Conservation (phyloP, 2,113 vertebrate genomes). For the Sylvietta virens region DNA sequence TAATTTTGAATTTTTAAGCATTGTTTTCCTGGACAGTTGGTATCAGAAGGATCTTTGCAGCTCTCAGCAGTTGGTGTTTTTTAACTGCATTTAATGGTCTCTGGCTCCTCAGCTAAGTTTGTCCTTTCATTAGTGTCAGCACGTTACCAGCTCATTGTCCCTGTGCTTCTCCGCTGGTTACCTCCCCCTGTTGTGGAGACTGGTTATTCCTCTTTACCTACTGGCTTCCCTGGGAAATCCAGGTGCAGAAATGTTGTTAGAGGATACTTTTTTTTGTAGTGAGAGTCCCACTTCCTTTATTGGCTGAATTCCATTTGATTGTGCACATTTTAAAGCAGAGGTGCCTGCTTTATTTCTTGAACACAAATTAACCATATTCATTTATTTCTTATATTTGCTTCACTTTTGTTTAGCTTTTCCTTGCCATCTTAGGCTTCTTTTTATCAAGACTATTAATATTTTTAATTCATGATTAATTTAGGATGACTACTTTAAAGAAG, state of each 20-base stretch:
- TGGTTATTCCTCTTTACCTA: not conserved
- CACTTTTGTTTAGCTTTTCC: not conserved
- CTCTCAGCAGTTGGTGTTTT: not conserved
- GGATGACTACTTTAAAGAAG: not conserved
- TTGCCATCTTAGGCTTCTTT: not conserved
- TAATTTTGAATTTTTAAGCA: not conserved
- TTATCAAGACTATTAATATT: not conserved
- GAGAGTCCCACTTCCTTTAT: not conserved
- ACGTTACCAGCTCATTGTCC: not conserved
- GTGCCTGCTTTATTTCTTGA: not conserved
- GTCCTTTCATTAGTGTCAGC: not conserved
- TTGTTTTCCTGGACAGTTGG: not conserved
- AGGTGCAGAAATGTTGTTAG: not conserved
- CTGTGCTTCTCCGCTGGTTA: not conserved
- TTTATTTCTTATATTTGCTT: not conserved
- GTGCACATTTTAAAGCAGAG: not conserved
- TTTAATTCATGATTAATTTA: not conserved
- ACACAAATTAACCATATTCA: not conserved
- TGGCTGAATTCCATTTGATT: not conserved
- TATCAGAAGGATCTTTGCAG: not conserved
- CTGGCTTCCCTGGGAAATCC: not conserved
- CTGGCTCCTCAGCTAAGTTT: not conserved
- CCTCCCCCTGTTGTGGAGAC: not conserved
- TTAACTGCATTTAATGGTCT: not conserved
- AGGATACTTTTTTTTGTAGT: not conserved